Percentiles rank a stretch among this genome's conserved stretches.
phyloP scores from a whole-genome alignment of 1,140 invertebrate genomes.

The Drosophila ironensis region DNA sequence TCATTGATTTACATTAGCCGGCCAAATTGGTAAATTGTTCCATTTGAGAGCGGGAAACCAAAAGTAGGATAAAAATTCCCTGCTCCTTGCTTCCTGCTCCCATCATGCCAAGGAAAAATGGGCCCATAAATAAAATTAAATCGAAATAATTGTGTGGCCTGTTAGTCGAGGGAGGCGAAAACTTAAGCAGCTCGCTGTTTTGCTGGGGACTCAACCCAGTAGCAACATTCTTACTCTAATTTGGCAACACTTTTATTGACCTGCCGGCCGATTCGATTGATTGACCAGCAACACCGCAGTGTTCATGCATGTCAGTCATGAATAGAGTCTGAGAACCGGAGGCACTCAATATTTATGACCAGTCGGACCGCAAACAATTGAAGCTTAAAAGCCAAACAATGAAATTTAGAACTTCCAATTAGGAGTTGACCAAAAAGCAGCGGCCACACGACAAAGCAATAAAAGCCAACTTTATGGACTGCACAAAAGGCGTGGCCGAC shows the following conservation, averaged over 20 bases:
- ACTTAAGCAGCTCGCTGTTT: no score
- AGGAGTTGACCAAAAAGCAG: conserved; percentile 55
- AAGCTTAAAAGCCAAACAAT: conserved; percentile 78
- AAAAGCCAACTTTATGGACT: conserved; percentile 56
- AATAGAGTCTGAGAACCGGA: conserved; percentile 16
- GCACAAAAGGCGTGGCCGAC: conserved; percentile 49
- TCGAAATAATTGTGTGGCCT: no score
- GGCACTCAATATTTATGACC: conserved; percentile 70
- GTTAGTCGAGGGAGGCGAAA: no score
- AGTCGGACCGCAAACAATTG: conserved; percentile 73
- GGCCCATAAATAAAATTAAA: background rate
- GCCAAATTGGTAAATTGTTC: conserved; percentile 44
- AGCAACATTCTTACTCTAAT: no score
- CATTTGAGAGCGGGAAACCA: conserved; percentile 7
- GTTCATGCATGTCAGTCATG: conserved; percentile 33
- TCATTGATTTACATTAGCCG: conserved; percentile 74
- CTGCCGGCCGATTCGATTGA: conserved; percentile 36
- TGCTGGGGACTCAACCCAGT: no score
- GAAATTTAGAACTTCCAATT: conserved; percentile 78
- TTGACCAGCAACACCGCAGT: conserved; percentile 17
- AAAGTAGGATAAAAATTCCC: conserved; percentile 6
- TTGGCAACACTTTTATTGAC: no score
- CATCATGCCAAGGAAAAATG: no score
- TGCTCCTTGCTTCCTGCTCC: no score
- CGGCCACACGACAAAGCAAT: conserved; percentile 37